Evolutionary conservation across 2,113 vertebrate genomes (phyloP).

Genomic region (Takifugu flavidus): DNA sequence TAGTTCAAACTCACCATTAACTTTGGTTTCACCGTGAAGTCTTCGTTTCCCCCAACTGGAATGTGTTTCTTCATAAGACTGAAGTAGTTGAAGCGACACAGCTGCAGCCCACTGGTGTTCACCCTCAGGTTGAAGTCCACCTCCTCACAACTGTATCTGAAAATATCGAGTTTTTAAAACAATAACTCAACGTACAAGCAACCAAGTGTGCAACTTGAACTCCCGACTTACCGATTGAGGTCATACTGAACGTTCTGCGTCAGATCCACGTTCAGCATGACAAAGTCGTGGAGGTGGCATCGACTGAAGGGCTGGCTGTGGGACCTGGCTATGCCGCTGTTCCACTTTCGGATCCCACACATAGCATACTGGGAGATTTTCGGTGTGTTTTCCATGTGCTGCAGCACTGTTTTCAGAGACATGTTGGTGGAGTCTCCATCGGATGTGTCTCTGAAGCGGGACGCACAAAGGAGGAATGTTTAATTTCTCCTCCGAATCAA

Average conservation of each 20-base stretch:
- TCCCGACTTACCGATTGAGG: slow-evolving; percentile 84
- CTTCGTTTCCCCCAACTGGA: slow-evolving; percentile 87
- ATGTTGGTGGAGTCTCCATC: slow-evolving; percentile 81
- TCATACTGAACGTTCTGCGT: slow-evolving; percentile 98
- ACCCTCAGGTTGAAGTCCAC: slow-evolving; percentile 94
- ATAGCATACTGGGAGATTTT: slow-evolving; percentile 91
- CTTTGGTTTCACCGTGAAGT: slow-evolving; percentile 90
- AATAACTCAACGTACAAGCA: background rate
- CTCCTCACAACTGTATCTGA: slow-evolving; percentile 94
- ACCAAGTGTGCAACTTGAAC: too few relatives aligned
- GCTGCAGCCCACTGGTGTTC: slow-evolving; percentile 89
- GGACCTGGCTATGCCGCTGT: slow-evolving; percentile 76
- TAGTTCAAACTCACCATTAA: slow-evolving; percentile 77
- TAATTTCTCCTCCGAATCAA: background rate
- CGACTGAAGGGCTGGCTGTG: slow-evolving; percentile 80
- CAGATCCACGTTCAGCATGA: slow-evolving; percentile 93
- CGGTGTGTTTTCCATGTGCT: slow-evolving; percentile 92
- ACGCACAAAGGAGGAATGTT: background rate
- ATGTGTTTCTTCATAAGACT: slow-evolving; percentile 97
- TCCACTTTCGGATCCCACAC: slow-evolving; percentile 91
- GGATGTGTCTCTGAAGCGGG: slow-evolving; percentile 68
- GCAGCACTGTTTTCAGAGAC: slow-evolving; percentile 87
- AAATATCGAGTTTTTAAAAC: background rate
- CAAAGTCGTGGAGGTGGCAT: slow-evolving; percentile 89
- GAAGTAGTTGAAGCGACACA: slow-evolving; percentile 96